phyloP scores from a whole-genome alignment of 2,113 vertebrate genomes.

The human region GRCh38 chr7:103476501-103477000 shows the following conservation, averaged over 20 bases:
- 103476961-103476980: background rate
- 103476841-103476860: background rate
- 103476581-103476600: background rate
- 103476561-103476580: slow-evolving; percentile 8
- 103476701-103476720: background rate
- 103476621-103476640: slow-evolving; percentile 4
- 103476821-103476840: background rate
- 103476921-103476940: slow-evolving; percentile 21
- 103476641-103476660: background rate
- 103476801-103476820: slow-evolving; percentile 45
- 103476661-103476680: background rate
- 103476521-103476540: background rate
- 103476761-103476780: slow-evolving; percentile 1
- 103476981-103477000: background rate
- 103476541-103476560: slow-evolving; percentile 28
- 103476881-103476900: slow-evolving; percentile 26
- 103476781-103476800: background rate
- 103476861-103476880: background rate
- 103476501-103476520: background rate
- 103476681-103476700: background rate
- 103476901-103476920: background rate
- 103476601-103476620: background rate
- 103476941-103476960: slow-evolving; percentile 33
- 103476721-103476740: background rate
- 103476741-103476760: background rate